A percentile compares a stretch with the other conserved stretches of the same genome.
Evolutionary conservation across 2,888 invertebrate species (phyloP).

Genomic region (Idaea dimidiata): DNA sequence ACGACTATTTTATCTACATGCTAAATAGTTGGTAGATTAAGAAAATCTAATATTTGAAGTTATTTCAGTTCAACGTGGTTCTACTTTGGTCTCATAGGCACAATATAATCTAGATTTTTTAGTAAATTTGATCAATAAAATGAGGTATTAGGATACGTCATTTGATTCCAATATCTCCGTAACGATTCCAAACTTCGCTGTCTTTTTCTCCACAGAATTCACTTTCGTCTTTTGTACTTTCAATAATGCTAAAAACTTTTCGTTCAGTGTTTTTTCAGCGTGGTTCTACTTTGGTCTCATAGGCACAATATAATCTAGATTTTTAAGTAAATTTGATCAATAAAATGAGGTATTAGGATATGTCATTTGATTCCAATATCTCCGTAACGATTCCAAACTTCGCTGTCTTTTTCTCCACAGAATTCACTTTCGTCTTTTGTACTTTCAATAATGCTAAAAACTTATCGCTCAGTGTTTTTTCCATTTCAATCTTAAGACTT

Average conservation of each 20-base stretch:
- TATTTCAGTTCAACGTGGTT: not conserved
- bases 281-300: too few species aligned
- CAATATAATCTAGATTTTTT: not conserved
- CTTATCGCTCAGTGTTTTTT: conserved; percentile 55
- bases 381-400: not conserved
- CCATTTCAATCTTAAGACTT: conserved; percentile 62
- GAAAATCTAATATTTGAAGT: not conserved
- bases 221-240: conserved; percentile 32
- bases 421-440: conserved; percentile 26
- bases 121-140: too few species aligned
- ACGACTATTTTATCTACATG: not conserved
- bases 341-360: too few species aligned
- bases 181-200: not conserved
- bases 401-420: not conserved
- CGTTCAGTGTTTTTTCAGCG: conserved; percentile 56
- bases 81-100: not conserved
- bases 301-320: too few species aligned
- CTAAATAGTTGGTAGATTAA: not conserved
- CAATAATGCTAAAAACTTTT: conserved; percentile 53
- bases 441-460: conserved; percentile 48
- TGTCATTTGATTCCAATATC: not conserved
- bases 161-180: not conserved
- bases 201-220: not conserved
- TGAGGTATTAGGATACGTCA: too few species aligned
- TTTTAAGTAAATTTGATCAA: too few species aligned